Evolutionary conservation across 2,113 vertebrate species (phyloP).

Genomic region (Diadophis punctatus): DNA sequence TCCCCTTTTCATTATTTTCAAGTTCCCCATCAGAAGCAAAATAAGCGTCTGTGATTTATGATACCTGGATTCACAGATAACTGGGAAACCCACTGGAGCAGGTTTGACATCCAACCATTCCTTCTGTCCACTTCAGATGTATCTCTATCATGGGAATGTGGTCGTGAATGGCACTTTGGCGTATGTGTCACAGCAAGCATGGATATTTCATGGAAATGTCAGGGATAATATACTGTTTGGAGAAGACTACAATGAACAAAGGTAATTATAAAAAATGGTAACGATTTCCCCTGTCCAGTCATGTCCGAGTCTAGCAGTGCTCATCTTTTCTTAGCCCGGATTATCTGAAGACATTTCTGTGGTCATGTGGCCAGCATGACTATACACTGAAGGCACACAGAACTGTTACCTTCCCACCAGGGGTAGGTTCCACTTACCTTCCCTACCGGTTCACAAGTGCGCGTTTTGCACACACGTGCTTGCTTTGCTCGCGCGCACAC

Average conservation of each 20-base stretch:
- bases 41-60: not conserved
- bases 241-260: slow-evolving; percentile 68
- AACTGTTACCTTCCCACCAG: no score
- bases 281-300: no score
- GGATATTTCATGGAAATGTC: slow-evolving; percentile 83
- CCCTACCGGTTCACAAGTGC: no score
- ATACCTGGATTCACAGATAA: not conserved
- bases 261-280: slow-evolving; percentile 55
- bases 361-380: no score
- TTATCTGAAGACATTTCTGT: no score
- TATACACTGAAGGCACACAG: no score
- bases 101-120: not conserved
- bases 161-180: slow-evolving; percentile 72
- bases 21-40: not conserved
- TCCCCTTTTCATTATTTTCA: not conserved
- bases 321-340: no score
- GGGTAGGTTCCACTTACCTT: no score
- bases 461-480: no score
- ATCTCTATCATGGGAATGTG: slow-evolving; percentile 68
- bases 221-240: slow-evolving; percentile 83
- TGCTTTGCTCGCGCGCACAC: no score
- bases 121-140: slow-evolving; percentile 66
- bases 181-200: slow-evolving; percentile 83
- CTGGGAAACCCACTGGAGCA: not conserved
- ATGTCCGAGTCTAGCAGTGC: no score